Base-by-base conservation (phyloP, 2,797 vertebrate species). In the Rhabdomys pumilio region DNA sequence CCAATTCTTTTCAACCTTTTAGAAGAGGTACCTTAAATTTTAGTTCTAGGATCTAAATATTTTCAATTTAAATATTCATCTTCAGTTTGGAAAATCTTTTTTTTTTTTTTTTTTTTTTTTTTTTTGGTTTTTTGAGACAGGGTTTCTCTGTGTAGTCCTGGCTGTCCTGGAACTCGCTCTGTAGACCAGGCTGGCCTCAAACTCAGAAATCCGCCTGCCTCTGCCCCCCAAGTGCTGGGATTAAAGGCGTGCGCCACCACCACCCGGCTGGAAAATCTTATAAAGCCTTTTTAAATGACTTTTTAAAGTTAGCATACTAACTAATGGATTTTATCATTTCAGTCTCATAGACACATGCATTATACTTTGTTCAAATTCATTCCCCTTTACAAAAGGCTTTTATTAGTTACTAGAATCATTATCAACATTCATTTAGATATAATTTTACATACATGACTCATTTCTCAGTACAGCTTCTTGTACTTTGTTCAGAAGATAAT, bases 361-460 rank as follows among this genome's bases (percentile, higher is more conserved):
- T 55, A 72, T 72, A 67, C 44, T 13, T 50, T 87, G 8, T 57
- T 73, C 22, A 72, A 57, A 41, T 55, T 57, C 22, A 55, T 57
- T 24, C 22, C 22, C 76, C 65, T 44, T 94, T 82, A 53, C 0
- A 87, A 61, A 85, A 84, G 0, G 2, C 38, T 80, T 95, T 89
- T 95, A 72, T 93, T 83, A 72, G 24, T 95, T 97, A 83, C 50
- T 73, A 72, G 5, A 75, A 76, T 75, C 67, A 89, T 95, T 91
- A 85, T 89, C 34, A 41, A 87, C 15, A 87, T 93, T 96, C 7
- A 44, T 93, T 84, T 93, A 69, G 26, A 44, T 63, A 55, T 84
- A 92, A 92, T 50, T 97, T 90, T 76, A 81, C 96, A 93, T 94
- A 72, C 91, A 89, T 65, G 41, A 87, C 82, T 90, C 47, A 92